Conservation (phyloP, 2,797 vertebrate genomes). For the Macropus fuliginosus region DNA sequence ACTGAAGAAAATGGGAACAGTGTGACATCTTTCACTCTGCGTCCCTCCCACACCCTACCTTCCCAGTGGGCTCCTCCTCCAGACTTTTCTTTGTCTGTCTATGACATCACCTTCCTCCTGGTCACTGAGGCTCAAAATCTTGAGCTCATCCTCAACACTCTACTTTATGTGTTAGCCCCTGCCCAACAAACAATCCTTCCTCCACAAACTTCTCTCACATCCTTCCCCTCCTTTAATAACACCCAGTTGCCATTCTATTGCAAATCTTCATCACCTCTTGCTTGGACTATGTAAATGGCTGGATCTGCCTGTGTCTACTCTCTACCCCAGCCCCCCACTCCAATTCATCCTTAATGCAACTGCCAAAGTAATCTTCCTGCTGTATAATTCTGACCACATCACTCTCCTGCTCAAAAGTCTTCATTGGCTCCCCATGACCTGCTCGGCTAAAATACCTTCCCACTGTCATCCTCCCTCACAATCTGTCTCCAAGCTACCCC, state of each 20-base stretch:
- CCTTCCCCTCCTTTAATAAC: not conserved
- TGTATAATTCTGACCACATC: not conserved
- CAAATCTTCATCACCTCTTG: not conserved
- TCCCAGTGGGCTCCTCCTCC: not conserved
- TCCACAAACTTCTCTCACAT: not conserved
- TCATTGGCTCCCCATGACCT: not conserved
- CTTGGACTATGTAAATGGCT: not conserved
- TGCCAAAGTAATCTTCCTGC: not conserved
- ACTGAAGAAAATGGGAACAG: not conserved
- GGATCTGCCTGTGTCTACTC: not conserved
- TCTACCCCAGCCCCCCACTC: not conserved
- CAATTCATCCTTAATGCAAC: not conserved
- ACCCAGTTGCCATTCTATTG: not conserved
- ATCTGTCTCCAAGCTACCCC: not conserved
- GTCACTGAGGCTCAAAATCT: not conserved
- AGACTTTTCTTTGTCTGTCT: not conserved
- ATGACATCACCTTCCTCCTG: not conserved
- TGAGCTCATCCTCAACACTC: not conserved
- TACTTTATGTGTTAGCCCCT: not conserved
- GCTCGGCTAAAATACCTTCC: not conserved
- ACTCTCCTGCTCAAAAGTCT: not conserved
- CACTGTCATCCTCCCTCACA: not conserved
- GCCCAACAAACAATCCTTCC: not conserved
- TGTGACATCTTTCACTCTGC: not conserved
- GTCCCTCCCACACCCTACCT: not conserved